These are phyloP conservation scores for Calidris pugnax DNA, from an alignment of 2,113 vertebrate genomes.

Conservation along the genomic window DNA sequence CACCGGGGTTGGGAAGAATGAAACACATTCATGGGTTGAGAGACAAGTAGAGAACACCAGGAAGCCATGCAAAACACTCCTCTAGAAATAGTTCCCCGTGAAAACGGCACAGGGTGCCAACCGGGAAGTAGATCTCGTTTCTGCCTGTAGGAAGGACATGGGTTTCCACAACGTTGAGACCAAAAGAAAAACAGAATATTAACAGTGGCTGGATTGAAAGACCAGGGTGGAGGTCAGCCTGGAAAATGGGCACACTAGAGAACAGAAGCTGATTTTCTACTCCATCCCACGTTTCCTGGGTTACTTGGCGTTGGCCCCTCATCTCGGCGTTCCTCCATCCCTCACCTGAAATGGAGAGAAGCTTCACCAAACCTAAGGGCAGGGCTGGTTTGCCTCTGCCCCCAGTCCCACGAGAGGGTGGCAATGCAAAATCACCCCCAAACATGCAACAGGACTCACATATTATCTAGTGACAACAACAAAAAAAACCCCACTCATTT, in stretches of 20 bases:
- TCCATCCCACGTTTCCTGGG: neutral
- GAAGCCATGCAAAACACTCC: rapidly evolving
- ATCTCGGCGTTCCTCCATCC: neutral
- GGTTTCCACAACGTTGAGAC: neutral
- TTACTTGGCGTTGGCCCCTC: neutral
- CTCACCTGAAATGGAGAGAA: neutral
- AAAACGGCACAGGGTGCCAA: neutral
- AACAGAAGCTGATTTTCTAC: neutral
- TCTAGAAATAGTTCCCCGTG: neutral
- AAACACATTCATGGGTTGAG: rapidly evolving
- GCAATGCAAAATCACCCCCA: neutral
- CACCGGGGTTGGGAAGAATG: rapidly evolving
- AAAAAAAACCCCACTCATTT: neutral
- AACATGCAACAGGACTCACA: neutral
- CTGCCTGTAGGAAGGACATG: neutral
- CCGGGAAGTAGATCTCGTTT: neutral
- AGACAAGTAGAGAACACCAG: neutral
- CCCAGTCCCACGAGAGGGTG: rapidly evolving
- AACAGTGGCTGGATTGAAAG: neutral
- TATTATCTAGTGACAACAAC: neutral
- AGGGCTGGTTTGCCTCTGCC: neutral
- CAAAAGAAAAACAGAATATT: neutral
- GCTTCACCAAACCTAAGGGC: neutral
- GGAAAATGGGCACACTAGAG: neutral
- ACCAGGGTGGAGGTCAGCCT: rapidly evolving